Percentiles rank a stretch among this genome's conserved stretches.
These are phyloP conservation scores for Spialia ferax DNA, from an alignment of 2,888 invertebrate genomes.

Conservation along the genomic window DNA sequence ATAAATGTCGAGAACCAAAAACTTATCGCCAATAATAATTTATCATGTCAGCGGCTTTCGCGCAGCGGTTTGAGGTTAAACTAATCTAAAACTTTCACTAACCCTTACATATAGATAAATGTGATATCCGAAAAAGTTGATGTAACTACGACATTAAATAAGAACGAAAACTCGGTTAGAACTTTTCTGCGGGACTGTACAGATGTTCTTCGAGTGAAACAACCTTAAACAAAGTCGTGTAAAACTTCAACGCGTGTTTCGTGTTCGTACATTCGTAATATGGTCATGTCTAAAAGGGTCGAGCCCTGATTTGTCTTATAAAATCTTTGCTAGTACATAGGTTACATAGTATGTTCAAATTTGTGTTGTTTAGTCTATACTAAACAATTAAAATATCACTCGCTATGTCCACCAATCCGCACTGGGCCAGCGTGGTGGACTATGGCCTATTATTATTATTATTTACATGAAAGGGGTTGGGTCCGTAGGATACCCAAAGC, in stretches of 20 bases:
- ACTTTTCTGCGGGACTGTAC: slow-evolving; percentile 14
- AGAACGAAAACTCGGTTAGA: slow-evolving; percentile 2
- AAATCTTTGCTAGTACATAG: too few relatives aligned
- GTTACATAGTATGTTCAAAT: too few relatives aligned
- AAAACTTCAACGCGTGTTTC: slow-evolving; percentile 14
- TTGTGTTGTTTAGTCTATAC: too few relatives aligned
- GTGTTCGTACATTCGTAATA: slow-evolving; percentile 7
- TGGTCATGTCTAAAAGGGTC: too few relatives aligned
- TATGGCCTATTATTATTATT: too few relatives aligned
- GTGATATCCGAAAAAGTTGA: slow-evolving; percentile 19
- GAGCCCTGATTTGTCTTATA: too few relatives aligned
- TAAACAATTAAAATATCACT: too few relatives aligned
- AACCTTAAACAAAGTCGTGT: slow-evolving; percentile 19
- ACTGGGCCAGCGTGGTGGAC: too few relatives aligned
- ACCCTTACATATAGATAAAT: slow-evolving; percentile 14
- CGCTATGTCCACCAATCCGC: too few relatives aligned
- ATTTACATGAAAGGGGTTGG: too few relatives aligned
- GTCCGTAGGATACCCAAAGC: too few relatives aligned
- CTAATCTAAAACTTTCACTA: slow-evolving; percentile 6
- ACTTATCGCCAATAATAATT: neutral
- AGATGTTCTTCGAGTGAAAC: slow-evolving; percentile 2
- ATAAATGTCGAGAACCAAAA: neutral
- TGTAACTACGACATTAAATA: slow-evolving; percentile 16
- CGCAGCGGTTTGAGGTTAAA: neutral
- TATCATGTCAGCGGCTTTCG: neutral